Evolutionary conservation across 2,888 invertebrate genomes (phyloP), one percentile per base, ranked within the genome.

Genomic region (Thelaira solivaga): DNA sequence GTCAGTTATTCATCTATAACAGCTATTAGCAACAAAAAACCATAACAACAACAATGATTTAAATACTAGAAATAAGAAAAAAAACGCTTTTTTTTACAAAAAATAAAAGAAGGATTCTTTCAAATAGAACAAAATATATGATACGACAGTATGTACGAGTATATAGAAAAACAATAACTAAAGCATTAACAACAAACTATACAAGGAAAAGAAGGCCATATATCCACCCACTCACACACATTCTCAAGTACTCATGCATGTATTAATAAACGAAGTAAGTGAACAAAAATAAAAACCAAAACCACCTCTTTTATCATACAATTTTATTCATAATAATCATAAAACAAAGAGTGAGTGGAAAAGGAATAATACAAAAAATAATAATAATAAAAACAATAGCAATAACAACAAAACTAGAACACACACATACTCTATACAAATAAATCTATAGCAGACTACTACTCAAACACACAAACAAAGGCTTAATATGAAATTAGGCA

Each of bases 161-260:
- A n/a, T n/a, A n/a, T n/a, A n/a, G n/a, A 72, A 72, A 11, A 64
- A 53, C 53, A 45, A 69, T 51, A 51, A 51, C 55, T 39, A 13
- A 29, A 68, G 39, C 39, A 57, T 47, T 13, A 41, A 71, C 7
- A 34, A 61, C 34, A 71, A 53, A n/a, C 26, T 34, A 18, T 47
- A 57, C n/a, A 39, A 71, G 39, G 10, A 26, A 51, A 49, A 39
- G 16, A 24, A 24, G 16, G 41, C 49, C 11, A 22, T 31, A n/a
- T 41, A 36, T 18, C 45, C 26, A 45, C 55, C 24, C 62, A 47
- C 36, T 13, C 4, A 8, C 8, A 4, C 16, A 13, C 0, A 41
- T n/a, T 13, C 7, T 2, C 24, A 51, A 13, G 34, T 18, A 53
- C 10, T 29, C 20, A 11, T 4, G 24, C 22, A 55, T 13, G 39